Conservation (phyloP, 2,888 invertebrate genomes). For the Dicycla oo region DNA sequence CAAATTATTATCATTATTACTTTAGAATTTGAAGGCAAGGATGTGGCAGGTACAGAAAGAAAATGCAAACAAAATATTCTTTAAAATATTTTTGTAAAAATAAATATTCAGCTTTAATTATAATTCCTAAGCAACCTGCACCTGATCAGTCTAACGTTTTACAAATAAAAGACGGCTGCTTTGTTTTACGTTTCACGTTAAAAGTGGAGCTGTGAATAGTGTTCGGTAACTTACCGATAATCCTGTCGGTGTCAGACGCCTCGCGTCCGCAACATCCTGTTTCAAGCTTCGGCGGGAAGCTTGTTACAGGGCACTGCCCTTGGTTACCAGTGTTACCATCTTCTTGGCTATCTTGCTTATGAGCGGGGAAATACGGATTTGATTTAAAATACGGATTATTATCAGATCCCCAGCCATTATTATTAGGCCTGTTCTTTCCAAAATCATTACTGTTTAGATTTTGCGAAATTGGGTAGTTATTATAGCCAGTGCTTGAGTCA, state of each 20-base stretch:
- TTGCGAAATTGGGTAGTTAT: constrained; percentile 38
- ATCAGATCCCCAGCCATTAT: constrained; percentile 46
- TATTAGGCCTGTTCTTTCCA: constrained; percentile 24
- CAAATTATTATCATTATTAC: too few relatives aligned
- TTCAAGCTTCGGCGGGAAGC: constrained; percentile 77
- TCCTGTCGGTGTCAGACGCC: constrained; percentile 76
- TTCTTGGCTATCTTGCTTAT: constrained; percentile 28
- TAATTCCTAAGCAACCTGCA: constrained; percentile 40
- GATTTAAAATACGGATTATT: constrained; percentile 55
- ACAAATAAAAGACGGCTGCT: constrained; percentile 58
- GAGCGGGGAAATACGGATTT: constrained; percentile 40
- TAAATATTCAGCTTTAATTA: constrained; percentile 40
- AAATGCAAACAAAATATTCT: not conserved
- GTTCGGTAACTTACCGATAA: constrained; percentile 75
- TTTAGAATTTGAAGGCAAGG: not conserved
- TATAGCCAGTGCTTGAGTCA: constrained; percentile 20
- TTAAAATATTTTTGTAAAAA: not conserved
- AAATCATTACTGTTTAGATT: constrained; percentile 16
- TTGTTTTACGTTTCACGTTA: constrained; percentile 59
- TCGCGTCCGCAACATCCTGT: constrained; percentile 84
- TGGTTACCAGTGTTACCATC: constrained; percentile 37
- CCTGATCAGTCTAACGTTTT: constrained; percentile 38
- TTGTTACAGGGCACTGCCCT: constrained; percentile 76
- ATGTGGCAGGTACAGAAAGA: not conserved
- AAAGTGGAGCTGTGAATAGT: constrained; percentile 52